These are phyloP conservation scores for Oithona nana DNA, from an alignment of 2,888 invertebrate species.

Conservation along the genomic window DNA sequence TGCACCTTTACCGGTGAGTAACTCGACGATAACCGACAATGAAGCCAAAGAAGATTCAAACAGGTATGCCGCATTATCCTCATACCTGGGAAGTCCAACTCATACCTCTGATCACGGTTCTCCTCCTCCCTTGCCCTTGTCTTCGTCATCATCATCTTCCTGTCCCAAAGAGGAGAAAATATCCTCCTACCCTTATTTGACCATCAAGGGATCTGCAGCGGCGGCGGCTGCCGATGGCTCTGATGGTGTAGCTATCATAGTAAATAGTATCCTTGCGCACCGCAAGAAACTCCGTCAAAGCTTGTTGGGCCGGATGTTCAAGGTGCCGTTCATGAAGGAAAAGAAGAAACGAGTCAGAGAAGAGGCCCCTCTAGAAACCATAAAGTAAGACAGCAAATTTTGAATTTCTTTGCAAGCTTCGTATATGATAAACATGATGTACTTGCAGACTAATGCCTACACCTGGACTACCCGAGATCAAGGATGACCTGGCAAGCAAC, in stretches of 20 bases:
- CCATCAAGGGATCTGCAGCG: background rate
- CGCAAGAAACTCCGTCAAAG: conserved; percentile 8
- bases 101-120: background rate
- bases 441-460: conserved; percentile 6
- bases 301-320: conserved; percentile 3
- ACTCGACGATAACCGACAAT: background rate
- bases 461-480: conserved; percentile 10
- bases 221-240: background rate
- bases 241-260: background rate
- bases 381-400: background rate
- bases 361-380: background rate
- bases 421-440: background rate
- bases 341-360: background rate
- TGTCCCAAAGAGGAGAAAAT: too few species aligned
- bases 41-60: background rate
- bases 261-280: conserved; percentile 3
- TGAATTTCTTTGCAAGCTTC: background rate
- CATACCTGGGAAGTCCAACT: background rate
- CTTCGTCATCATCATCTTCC: background rate
- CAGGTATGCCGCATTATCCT: background rate
- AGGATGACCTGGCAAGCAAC: background rate
- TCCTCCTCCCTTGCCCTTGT: background rate
- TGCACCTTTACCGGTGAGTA: too few species aligned
- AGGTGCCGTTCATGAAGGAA: background rate
- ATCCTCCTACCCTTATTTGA: background rate